Base-by-base conservation (phyloP, 2,888 invertebrate species). In the Drosophila pegasa region DNA sequence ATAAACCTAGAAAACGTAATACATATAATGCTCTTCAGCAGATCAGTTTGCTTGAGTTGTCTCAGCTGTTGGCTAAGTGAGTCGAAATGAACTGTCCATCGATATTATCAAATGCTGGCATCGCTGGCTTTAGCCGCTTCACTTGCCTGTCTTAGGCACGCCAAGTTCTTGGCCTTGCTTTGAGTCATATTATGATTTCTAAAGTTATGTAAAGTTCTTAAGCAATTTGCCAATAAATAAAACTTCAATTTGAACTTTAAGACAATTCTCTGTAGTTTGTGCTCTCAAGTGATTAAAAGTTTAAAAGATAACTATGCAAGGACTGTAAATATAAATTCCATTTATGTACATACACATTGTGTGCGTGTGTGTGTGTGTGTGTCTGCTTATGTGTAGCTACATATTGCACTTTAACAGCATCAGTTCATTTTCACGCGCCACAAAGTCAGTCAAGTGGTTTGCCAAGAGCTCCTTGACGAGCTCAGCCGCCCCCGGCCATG, bases 361-460 rank as follows among this genome's bases (percentile, higher is more conserved):
- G 2, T 29, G 3, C 1, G 3, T 41, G 12, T 41, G 7, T 20
- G 2, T 43, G n/a, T 43, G 0, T 25, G n/a, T 43, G 2, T 25
- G 45, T 29, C 4, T 45, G 25, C 25, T 10, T 25, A 38, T 12
- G 14, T 47, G 14, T 56, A 6, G 10, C 47, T 47, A 47, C 48
- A 47, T 43, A 60, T 56, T 71, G 65, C 64, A 71, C 22, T 65
- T 35, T 38, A 45, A 27, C 27, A 51, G 35, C 52, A 55, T 35
- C 59, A 57, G 59, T 59, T 68, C 52, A 63, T 72, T 72, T 73
- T 73, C 57, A 68, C 67, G 73, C 67, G 40, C 59, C 72, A 73
- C 68, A 72, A 68, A 72, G 45, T 58, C 68, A 63, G 73, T 57
- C 73, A 72, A 73, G 68, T 72, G 59, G 59, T 57, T 72, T 60